Evolutionary conservation across 2,113 vertebrate genomes (phyloP), one percentile per base, ranked within the genome.

Genomic region (Epinephelus lanceolatus): DNA sequence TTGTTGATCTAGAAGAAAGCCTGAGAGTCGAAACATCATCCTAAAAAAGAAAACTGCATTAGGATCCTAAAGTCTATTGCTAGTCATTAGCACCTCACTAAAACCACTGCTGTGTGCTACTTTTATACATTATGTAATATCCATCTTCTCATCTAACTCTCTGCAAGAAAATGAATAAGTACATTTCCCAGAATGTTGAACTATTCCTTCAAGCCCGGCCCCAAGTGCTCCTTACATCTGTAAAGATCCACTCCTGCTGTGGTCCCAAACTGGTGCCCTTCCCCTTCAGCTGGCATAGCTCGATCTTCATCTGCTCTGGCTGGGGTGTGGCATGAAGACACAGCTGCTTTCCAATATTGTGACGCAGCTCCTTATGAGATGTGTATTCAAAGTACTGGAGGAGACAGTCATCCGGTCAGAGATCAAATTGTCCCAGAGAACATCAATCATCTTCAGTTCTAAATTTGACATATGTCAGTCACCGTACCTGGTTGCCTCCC

Each of bases 401-500:
- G 59, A 80, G 33, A 91, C n/a, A 89, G 45, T 51, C 14, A 76
- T 21, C 17, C 52, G 61, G 45, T 90, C 51, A 91, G 49, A 76
- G 7, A 37, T 21, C 2, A 4, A 0, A 67, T 5, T 11, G 25
- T 60, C 4, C 14, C 30, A 18, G 23, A 12, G 17, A 62, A 12
- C 33, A 37, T 23, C 3, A 23, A 2, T 21, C 1, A 40, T 2
- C 14, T 57, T 61, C 25, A 59, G 13, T 33, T 45, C 60, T 0
- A 13, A 52, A 65, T 60, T 65, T 30, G 10, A 66, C 9, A 17
- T 14, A 14, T 8, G 30, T 67, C 6, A 65, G 17, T 62, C 17
- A 49, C 11, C 49, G 21, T 95, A 99, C 98, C 98, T 99, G 98
- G 93, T 99, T 99, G 78, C 98, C 98, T 8, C 98, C 98, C 94